A percentile compares a stretch with the other conserved stretches of the same genome.
phyloP scores from a whole-genome alignment of 2,888 invertebrate genomes.

The Steinernema hermaphroditum region DNA sequence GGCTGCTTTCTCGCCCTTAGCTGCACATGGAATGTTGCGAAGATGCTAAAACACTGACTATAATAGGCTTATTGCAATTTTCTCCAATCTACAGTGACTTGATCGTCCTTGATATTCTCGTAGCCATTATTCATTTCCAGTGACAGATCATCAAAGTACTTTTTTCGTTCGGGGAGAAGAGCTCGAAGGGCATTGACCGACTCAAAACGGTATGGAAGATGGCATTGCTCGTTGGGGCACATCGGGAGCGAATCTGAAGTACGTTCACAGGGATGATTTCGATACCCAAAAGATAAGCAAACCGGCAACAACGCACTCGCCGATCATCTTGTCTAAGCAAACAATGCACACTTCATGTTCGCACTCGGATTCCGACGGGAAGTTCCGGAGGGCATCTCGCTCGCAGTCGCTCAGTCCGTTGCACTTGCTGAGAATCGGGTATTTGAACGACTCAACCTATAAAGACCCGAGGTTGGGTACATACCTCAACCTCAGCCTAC shows the following conservation, averaged over 20 bases:
- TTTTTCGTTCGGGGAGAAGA: slow-evolving; percentile 48
- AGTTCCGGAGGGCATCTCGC: slow-evolving; percentile 52
- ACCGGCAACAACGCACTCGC: slow-evolving; percentile 42
- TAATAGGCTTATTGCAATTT: background rate
- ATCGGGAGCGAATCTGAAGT: slow-evolving; percentile 42
- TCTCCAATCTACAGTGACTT: slow-evolving; percentile 33
- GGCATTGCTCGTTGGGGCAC: slow-evolving; percentile 52
- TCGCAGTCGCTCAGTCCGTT: slow-evolving; percentile 45
- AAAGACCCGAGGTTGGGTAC: background rate
- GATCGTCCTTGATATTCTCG: slow-evolving; percentile 52
- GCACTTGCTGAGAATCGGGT: slow-evolving; percentile 36
- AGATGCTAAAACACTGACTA: slow-evolving; percentile 31
- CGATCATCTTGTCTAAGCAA: slow-evolving; percentile 47
- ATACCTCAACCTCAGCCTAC: slow-evolving; percentile 1
- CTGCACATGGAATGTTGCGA: slow-evolving; percentile 10
- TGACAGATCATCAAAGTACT: slow-evolving; percentile 52
- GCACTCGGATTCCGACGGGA: slow-evolving; percentile 56
- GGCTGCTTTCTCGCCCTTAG: slow-evolving; percentile 3
- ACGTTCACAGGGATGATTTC: background rate
- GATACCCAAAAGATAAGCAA: background rate
- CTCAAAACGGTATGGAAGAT: slow-evolving; percentile 52
- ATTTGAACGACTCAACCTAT: slow-evolving; percentile 29
- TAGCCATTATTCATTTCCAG: slow-evolving; percentile 49
- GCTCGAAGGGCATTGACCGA: slow-evolving; percentile 50
- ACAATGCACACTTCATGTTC: slow-evolving; percentile 54